These are phyloP conservation scores for Aplidium turbinatum DNA, from an alignment of 23 tunicate species.

Conservation along the genomic window DNA sequence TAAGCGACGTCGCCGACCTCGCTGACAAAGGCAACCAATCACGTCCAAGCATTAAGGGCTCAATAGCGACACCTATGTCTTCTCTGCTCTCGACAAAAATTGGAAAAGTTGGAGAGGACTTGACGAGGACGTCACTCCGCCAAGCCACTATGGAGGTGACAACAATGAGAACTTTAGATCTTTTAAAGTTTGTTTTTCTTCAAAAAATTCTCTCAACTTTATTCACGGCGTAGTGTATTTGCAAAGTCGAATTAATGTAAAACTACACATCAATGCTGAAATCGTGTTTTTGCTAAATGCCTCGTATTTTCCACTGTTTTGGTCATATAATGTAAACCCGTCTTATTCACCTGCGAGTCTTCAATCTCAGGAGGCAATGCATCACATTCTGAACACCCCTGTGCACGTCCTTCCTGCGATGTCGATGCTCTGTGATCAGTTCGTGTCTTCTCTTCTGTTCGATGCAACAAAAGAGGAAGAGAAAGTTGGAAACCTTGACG, in stretches of 20 bases:
- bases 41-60: not conserved
- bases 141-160: constrained; percentile 15
- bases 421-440: constrained; percentile 31
- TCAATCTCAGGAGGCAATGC: constrained; percentile 9
- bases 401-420: constrained; percentile 36
- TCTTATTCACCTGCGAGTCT: too few species aligned
- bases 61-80: constrained; percentile 18
- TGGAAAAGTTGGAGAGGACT: not conserved
- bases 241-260: too few species aligned
- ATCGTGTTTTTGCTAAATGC: too few species aligned
- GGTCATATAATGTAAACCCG: too few species aligned
- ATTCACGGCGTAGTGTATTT: too few species aligned
- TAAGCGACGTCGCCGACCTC: not conserved
- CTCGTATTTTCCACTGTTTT: too few species aligned
- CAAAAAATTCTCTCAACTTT: too few species aligned
- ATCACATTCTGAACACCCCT: constrained; percentile 18
- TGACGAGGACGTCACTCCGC: not conserved
- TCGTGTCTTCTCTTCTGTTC: constrained; percentile 15
- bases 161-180: too few species aligned
- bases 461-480: constrained; percentile 11
- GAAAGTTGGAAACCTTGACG: too few species aligned
- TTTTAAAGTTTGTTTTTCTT: too few species aligned
- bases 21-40: not conserved
- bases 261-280: too few species aligned
- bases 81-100: constrained; percentile 12